A percentile compares a stretch with the other conserved stretches of the same genome.
Conservation (phyloP, 2,797 vertebrate species). For the Amphiprion clarkii region DNA sequence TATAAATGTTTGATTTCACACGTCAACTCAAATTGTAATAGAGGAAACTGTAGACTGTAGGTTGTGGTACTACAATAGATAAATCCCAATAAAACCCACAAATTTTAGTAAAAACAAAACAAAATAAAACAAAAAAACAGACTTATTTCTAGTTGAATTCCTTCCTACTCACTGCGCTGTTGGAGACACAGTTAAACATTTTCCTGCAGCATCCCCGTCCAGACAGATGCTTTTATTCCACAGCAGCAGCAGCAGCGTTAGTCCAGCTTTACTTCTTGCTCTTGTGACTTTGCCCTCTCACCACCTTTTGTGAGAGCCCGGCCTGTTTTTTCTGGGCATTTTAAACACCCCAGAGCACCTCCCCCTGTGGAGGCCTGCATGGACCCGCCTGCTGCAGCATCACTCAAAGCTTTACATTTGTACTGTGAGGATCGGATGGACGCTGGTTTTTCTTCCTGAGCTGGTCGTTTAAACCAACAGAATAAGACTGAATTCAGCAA, state of each 20-base stretch:
- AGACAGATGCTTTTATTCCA: constrained; percentile 47
- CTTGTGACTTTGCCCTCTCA: not conserved
- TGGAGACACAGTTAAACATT: constrained; percentile 83
- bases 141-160: too few species aligned
- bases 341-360: constrained; percentile 47
- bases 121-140: not conserved
- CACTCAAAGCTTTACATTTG: not conserved
- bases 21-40: too few species aligned
- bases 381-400: constrained; percentile 54
- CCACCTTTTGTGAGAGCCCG: not conserved
- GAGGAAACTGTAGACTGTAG: too few species aligned
- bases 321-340: constrained; percentile 14
- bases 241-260: constrained; percentile 23
- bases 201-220: constrained; percentile 77
- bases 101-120: too few species aligned
- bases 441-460: not conserved
- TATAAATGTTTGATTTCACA: too few species aligned
- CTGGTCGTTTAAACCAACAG: not conserved
- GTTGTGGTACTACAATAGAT: too few species aligned
- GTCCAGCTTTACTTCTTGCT: constrained; percentile 8
- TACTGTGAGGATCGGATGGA: not conserved
- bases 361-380: constrained; percentile 43
- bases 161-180: constrained; percentile 86
- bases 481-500: not conserved
- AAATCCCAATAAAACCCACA: too few species aligned